phyloP scores from a whole-genome alignment of 2,888 invertebrate genomes.

The Myathropa florea region DNA sequence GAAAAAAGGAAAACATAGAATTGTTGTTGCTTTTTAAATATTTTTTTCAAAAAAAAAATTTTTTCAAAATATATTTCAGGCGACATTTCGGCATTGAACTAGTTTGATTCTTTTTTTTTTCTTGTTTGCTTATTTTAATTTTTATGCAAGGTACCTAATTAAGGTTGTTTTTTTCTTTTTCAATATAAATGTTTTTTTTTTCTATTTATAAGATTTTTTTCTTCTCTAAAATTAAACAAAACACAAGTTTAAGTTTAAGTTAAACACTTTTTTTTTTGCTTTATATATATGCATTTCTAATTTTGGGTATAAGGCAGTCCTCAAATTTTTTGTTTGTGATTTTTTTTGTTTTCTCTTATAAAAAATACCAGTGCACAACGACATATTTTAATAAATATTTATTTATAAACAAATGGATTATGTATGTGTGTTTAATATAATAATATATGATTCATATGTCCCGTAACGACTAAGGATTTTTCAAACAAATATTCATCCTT shows the following conservation, averaged over 20 bases:
- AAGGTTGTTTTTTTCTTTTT: constrained; percentile 12
- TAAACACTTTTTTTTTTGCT: neutral
- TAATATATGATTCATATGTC: constrained; percentile 37
- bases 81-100: constrained; percentile 63
- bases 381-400: constrained; percentile 57
- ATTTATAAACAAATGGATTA: constrained; percentile 51
- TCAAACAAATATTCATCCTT: constrained; percentile 70
- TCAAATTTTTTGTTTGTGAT: constrained; percentile 26
- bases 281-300: constrained; percentile 28
- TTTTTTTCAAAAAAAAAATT: constrained; percentile 35
- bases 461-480: constrained; percentile 66
- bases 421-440: constrained; percentile 19
- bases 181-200: constrained; percentile 5
- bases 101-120: constrained; percentile 23
- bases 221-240: constrained; percentile 47
- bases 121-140: constrained; percentile 43
- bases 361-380: constrained; percentile 55
- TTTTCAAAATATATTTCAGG: constrained; percentile 61
- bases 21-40: constrained; percentile 33
- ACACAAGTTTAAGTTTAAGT: constrained; percentile 38
- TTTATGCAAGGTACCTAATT: constrained; percentile 53
- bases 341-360: constrained; percentile 10
- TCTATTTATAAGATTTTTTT: constrained; percentile 1
- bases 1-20: constrained; percentile 47
- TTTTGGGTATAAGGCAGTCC: constrained; percentile 50